Conservation (phyloP, 1,140 invertebrate genomes). For the Condylostylus longicornis region DNA sequence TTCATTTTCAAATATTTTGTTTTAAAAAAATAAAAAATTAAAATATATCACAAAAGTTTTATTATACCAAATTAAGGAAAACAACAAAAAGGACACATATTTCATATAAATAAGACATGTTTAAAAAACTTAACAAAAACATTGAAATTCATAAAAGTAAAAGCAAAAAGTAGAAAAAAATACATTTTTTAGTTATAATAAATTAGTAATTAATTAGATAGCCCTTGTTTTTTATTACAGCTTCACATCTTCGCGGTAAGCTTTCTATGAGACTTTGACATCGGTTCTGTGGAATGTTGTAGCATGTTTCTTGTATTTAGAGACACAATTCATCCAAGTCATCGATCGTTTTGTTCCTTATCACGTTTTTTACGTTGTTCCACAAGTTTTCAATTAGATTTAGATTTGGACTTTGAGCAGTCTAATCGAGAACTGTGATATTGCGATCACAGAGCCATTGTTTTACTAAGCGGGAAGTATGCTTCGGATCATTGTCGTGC, state of each 20-base stretch:
- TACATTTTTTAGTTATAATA: too few species aligned
- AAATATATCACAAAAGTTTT: too few species aligned
- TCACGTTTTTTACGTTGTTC: slow-evolving; percentile 1
- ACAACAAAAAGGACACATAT: too few species aligned
- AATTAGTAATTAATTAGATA: slow-evolving; percentile 1
- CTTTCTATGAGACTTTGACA: background rate
- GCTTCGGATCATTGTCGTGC: slow-evolving; percentile 5
- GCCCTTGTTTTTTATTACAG: background rate
- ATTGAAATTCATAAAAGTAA: too few species aligned
- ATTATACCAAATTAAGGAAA: too few species aligned
- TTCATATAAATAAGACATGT: too few species aligned
- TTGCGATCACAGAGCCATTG: background rate
- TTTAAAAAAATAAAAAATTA: too few species aligned
- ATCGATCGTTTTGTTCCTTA: background rate
- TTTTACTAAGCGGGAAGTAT: background rate
- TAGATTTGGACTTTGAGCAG: background rate
- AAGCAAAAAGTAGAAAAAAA: too few species aligned
- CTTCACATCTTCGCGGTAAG: slow-evolving; percentile 3
- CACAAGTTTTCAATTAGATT: slow-evolving; percentile 4
- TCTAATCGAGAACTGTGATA: background rate
- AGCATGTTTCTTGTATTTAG: background rate
- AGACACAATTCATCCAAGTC: background rate
- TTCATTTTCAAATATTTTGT: too few species aligned
- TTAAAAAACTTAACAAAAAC: too few species aligned
- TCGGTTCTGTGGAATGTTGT: background rate